A percentile compares a stretch with the other conserved stretches of the same genome.
Conservation (phyloP, 2,888 invertebrate genomes). For the Molorchus minor region DNA sequence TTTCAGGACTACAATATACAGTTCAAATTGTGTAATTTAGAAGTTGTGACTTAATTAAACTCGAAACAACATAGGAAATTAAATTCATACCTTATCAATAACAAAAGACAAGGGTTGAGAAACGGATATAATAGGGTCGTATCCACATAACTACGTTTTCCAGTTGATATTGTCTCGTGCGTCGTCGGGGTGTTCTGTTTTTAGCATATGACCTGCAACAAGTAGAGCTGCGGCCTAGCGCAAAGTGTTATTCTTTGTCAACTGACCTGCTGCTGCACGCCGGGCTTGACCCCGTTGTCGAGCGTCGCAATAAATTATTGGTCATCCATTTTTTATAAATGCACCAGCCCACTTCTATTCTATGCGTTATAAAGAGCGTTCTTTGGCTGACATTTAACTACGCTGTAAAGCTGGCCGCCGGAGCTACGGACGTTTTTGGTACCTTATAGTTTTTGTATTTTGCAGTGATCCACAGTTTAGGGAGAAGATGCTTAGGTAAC, state of each 20-base stretch:
- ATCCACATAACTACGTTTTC: neutral
- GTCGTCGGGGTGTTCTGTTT: constrained; percentile 3
- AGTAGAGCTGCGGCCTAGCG: constrained; percentile 1
- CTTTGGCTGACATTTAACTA: too few species aligned
- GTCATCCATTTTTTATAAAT: neutral
- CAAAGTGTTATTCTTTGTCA: constrained; percentile 17
- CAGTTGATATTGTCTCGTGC: constrained; percentile 1
- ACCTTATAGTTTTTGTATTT: too few species aligned
- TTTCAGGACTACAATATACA: too few species aligned
- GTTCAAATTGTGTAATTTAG: too few species aligned
- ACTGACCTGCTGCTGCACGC: constrained; percentile 5
- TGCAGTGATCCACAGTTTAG: too few species aligned
- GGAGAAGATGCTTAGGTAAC: too few species aligned
- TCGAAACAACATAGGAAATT: neutral
- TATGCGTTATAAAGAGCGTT: too few species aligned
- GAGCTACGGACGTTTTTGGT: too few species aligned
- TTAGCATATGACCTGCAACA: neutral
- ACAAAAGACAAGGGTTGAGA: neutral
- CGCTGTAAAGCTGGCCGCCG: too few species aligned
- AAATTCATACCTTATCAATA: neutral
- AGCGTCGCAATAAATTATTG: neutral
- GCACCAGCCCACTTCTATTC: too few species aligned
- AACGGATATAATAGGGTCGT: neutral
- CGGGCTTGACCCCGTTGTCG: neutral
- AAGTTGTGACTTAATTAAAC: neutral